Base-by-base conservation (phyloP, 2,113 vertebrate genomes). In the Vidua chalybeata region DNA sequence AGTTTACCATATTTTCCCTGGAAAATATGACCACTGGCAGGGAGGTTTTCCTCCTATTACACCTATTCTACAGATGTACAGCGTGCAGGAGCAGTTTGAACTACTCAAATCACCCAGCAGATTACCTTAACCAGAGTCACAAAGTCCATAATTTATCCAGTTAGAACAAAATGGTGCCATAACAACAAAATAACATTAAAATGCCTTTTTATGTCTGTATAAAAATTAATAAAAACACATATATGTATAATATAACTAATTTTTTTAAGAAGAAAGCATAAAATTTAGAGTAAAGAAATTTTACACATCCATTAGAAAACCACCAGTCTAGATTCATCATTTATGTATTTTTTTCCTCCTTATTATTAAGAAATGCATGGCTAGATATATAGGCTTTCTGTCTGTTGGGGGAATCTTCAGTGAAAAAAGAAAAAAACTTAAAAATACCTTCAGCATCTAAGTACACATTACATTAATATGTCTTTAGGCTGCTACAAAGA, bases 261-360 rank as follows among this genome's bases (percentile, higher is more conserved):
- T 3, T 1, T 23, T 49, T 72, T n/a, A 8, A 62, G 46, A 30
- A 1, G 0, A 13, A 73, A 66, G 2, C 2, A 33, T 9, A 74
- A 45, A n/a, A 61, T 66, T 61, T 56, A 56, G 2, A 43, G 11
- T 24, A 86, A 68, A 62, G 2, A 26, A 23, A 46, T 45, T 22
- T 24, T 73, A n/a, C 12, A 15, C 3, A 45, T 51, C 11, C 3
- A 11, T 49, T 22, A 31, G 7, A 52, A 90, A 89, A 80, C 19
- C 31, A 30, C 1, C 6, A 4, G 3, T 33, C 6, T 55, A 63
- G 5, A 43, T 1, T 46, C 4, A 28, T 4, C 2, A 3, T 19
- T 43, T 8, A 23, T 26, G 1, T 13, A 28, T 0, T 33, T 87
- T 87, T 77, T 63, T 11, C 3, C 15, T 52, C 31, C 6, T 68